A percentile compares a stretch with the other conserved stretches of the same genome.
Evolutionary conservation across 2,797 vertebrate genomes (phyloP).

Genomic region (Siniperca obscura): DNA sequence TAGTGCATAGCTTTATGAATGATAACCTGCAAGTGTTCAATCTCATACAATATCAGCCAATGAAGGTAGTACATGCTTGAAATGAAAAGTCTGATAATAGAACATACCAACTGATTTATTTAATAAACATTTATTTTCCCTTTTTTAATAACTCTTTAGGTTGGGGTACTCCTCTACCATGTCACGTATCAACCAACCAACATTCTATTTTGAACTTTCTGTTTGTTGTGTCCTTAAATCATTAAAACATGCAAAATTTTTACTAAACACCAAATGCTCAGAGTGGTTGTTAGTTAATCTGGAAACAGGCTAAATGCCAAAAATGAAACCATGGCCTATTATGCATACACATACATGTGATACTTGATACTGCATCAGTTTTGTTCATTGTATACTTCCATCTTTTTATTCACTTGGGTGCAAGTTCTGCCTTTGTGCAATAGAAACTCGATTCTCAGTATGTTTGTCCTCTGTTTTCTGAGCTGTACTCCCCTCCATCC

Average conservation of each 20-base stretch:
- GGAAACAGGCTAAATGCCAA: background rate
- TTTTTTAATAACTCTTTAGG: background rate
- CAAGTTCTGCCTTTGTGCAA: background rate
- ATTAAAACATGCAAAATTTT: background rate
- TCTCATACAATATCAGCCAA: background rate
- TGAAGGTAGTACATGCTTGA: background rate
- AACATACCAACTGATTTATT: background rate
- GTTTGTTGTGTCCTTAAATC: background rate
- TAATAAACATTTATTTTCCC: background rate
- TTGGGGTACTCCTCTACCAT: background rate
- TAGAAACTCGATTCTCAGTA: background rate
- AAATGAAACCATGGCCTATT: background rate
- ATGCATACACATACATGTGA: background rate
- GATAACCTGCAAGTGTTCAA: constrained; percentile 6
- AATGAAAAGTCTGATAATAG: too few relatives aligned
- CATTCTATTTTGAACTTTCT: background rate
- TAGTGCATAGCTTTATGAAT: constrained; percentile 2
- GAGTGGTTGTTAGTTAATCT: background rate
- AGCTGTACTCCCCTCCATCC: background rate
- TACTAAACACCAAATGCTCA: background rate
- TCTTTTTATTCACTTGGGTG: background rate
- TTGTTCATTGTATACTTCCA: background rate
- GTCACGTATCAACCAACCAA: background rate
- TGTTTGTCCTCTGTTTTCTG: constrained; percentile 2
- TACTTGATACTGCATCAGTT: background rate